Evolutionary conservation across 2,888 invertebrate genomes (phyloP).

Genomic region (Cordilura impudica): DNA sequence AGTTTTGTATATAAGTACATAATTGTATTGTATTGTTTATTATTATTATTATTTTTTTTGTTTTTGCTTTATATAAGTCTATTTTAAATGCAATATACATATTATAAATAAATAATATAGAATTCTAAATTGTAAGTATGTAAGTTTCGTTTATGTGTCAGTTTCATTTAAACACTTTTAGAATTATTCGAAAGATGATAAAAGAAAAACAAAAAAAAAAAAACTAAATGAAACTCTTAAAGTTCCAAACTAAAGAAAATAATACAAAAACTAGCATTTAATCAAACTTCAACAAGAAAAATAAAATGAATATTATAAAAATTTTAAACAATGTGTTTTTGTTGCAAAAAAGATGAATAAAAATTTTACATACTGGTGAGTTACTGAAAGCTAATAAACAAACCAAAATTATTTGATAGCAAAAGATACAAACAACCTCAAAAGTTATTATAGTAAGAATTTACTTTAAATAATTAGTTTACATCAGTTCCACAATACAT

Average conservation of each 20-base stretch:
- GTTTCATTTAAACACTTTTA: neutral
- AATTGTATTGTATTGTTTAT: constrained; percentile 16
- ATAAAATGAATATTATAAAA: constrained; percentile 56
- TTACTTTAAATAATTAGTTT: too few relatives aligned
- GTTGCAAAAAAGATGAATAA: neutral
- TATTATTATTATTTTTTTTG: too few relatives aligned
- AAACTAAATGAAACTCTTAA: constrained; percentile 67
- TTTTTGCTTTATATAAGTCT: constrained; percentile 27
- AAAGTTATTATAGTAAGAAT: too few relatives aligned
- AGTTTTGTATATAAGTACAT: neutral
- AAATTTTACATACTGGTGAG: neutral
- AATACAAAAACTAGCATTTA: constrained; percentile 59
- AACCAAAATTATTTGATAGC: too few relatives aligned
- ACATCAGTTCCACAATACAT: too few relatives aligned
- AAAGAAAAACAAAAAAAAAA: constrained; percentile 12
- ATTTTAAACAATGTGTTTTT: constrained; percentile 39
- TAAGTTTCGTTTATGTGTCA: neutral
- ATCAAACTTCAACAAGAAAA: constrained; percentile 61
- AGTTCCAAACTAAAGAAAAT: constrained; percentile 65
- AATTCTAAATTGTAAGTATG: neutral
- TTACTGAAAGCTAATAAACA: too few relatives aligned
- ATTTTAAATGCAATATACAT: neutral
- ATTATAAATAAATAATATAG: neutral
- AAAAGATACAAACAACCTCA: too few relatives aligned
- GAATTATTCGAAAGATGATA: constrained; percentile 18